Conservation (phyloP, 2,888 invertebrate species). For the Lithodes maja region DNA sequence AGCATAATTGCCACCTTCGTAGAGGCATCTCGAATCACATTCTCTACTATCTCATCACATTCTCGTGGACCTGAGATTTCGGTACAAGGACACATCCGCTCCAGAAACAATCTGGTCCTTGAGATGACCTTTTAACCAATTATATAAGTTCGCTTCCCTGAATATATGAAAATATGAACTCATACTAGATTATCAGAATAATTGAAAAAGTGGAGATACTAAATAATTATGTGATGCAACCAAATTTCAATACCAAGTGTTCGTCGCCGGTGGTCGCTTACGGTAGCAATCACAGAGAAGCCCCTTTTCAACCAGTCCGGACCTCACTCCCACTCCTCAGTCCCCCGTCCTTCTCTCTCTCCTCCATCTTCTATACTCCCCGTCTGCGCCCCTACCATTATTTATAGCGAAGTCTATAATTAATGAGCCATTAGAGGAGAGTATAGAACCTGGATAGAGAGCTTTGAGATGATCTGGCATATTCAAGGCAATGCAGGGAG, state of each 20-base stretch:
- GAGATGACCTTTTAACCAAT: too few relatives aligned
- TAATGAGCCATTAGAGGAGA: conserved; percentile 47
- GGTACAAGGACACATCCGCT: neutral
- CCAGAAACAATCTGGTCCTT: neutral
- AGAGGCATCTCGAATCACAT: conserved; percentile 32
- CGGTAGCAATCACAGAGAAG: conserved; percentile 38
- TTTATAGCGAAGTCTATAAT: conserved; percentile 36
- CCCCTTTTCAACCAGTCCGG: conserved; percentile 16
- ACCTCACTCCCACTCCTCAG: neutral
- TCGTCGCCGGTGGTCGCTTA: conserved; percentile 18
- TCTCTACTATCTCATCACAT: conserved; percentile 12
- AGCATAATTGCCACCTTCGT: conserved; percentile 27
- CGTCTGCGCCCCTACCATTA: conserved; percentile 5
- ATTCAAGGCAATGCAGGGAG: conserved; percentile 42
- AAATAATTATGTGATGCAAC: too few relatives aligned
- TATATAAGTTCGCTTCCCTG: neutral
- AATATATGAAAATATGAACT: too few relatives aligned
- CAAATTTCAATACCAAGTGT: too few relatives aligned
- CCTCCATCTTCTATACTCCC: neutral
- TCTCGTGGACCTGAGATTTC: conserved; percentile 5
- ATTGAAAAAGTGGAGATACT: too few relatives aligned
- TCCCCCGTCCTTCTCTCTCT: neutral
- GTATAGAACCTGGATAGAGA: conserved; percentile 28
- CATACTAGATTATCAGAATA: too few relatives aligned
- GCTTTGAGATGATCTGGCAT: conserved; percentile 54